Percentiles rank a stretch among this genome's conserved stretches.
These are phyloP conservation scores for Erythrocebus patas DNA, from an alignment of 2,113 vertebrate genomes.

Conservation along the genomic window DNA sequence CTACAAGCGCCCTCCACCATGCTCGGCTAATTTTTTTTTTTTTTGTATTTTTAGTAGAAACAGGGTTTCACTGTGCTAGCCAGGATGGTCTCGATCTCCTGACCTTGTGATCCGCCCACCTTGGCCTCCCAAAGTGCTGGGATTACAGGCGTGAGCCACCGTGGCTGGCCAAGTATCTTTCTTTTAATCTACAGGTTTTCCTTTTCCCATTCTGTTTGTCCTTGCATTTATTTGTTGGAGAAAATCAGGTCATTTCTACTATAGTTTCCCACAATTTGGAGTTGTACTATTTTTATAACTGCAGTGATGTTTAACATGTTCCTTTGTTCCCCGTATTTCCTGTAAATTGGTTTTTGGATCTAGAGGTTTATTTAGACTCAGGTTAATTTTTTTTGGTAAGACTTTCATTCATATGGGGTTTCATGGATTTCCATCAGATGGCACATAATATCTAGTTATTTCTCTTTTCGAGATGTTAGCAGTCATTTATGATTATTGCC, in stretches of 20 bases:
- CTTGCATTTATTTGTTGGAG: not conserved
- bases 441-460: not conserved
- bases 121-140: no score
- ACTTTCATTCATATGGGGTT: not conserved
- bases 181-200: not conserved
- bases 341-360: not conserved
- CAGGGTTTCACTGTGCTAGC: no score
- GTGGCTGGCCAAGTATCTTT: not conserved
- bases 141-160: no score
- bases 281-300: not conserved
- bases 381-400: not conserved
- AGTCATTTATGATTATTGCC: not conserved
- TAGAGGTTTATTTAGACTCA: not conserved
- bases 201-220: not conserved
- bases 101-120: no score
- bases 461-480: not conserved
- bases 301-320: not conserved
- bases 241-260: not conserved
- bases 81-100: no score
- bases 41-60: no score
- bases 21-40: no score
- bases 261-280: not conserved
- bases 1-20: no score
- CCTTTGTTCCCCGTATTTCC: not conserved
- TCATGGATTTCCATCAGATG: not conserved